phyloP scores from a whole-genome alignment of 1,140 invertebrate species.

The Macrotrachela quadricornifera region DNA sequence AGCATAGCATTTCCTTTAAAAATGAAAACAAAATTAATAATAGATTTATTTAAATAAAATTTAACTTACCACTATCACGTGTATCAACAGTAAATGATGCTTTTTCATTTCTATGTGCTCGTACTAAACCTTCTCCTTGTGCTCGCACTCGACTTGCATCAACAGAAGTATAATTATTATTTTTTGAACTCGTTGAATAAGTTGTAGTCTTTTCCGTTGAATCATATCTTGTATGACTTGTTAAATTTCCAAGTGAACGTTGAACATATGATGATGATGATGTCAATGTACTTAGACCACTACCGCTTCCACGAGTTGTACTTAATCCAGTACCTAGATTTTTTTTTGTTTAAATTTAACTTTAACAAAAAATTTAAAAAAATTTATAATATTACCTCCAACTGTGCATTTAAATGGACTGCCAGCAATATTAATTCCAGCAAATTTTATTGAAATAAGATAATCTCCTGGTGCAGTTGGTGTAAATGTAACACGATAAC shows the following conservation, averaged over 20 bases:
- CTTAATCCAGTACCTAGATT: background rate
- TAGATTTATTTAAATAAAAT: background rate
- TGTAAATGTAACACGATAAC: conserved; percentile 85
- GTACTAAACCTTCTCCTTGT: conserved; percentile 83
- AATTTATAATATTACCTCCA: conserved; percentile 48
- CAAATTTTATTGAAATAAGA: conserved; percentile 83
- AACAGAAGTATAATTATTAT: background rate
- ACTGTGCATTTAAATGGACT: conserved; percentile 78
- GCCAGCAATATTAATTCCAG: conserved; percentile 75
- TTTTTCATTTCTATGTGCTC: conserved; percentile 71
- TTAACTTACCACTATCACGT: conserved; percentile 54
- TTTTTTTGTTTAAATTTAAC: background rate
- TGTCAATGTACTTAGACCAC: conserved; percentile 44
- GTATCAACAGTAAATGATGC: conserved; percentile 73
- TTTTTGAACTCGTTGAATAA: background rate
- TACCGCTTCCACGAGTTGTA: conserved; percentile 11
- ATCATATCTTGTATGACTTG: background rate
- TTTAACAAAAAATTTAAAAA: background rate
- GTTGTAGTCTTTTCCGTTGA: background rate
- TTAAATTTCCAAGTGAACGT: background rate
- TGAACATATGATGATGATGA: conserved; percentile 47
- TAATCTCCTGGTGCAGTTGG: conserved; percentile 81
- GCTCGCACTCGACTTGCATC: conserved; percentile 44
- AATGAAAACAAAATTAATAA: conserved; percentile 9
- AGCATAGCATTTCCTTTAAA: conserved; percentile 72